Conservation (phyloP, 2,113 vertebrate genomes). For the Cavia aperea region DNA sequence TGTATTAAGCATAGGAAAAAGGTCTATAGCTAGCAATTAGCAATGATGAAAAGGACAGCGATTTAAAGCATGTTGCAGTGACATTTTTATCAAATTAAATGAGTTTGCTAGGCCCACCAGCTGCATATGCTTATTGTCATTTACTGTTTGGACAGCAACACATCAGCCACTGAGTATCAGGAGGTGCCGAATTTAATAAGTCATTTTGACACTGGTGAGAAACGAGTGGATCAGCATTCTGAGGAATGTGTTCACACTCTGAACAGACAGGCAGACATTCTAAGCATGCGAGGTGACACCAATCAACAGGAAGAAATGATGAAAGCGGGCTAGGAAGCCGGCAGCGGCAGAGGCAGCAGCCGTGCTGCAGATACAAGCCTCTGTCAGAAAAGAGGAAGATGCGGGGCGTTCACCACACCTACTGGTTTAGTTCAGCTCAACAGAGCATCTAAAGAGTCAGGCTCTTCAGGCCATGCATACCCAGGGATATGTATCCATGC, state of each 20-base stretch:
- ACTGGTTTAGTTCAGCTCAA: slow-evolving; percentile 52
- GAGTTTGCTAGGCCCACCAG: slow-evolving; percentile 77
- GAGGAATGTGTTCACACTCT: slow-evolving; percentile 81
- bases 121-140: slow-evolving; percentile 84
- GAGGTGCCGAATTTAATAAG: slow-evolving; percentile 82
- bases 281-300: slow-evolving; percentile 81
- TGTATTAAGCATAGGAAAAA: slow-evolving; percentile 70
- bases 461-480: slow-evolving; percentile 25
- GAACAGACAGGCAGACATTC: slow-evolving; percentile 80
- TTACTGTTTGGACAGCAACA: slow-evolving; percentile 79
- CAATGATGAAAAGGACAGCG: slow-evolving; percentile 80
- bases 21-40: slow-evolving; percentile 79
- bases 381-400: slow-evolving; percentile 30
- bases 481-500: neutral
- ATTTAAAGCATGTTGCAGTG: slow-evolving; percentile 78
- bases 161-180: slow-evolving; percentile 75
- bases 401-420: neutral
- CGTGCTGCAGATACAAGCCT: slow-evolving; percentile 56
- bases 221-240: slow-evolving; percentile 82
- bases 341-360: slow-evolving; percentile 48
- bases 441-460: slow-evolving; percentile 58
- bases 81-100: slow-evolving; percentile 83
- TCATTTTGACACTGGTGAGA: slow-evolving; percentile 81
- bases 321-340: slow-evolving; percentile 60
- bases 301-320: slow-evolving; percentile 78